Evolutionary conservation across 2,888 invertebrate species (phyloP).

Genomic region (Cephus sareptanus): DNA sequence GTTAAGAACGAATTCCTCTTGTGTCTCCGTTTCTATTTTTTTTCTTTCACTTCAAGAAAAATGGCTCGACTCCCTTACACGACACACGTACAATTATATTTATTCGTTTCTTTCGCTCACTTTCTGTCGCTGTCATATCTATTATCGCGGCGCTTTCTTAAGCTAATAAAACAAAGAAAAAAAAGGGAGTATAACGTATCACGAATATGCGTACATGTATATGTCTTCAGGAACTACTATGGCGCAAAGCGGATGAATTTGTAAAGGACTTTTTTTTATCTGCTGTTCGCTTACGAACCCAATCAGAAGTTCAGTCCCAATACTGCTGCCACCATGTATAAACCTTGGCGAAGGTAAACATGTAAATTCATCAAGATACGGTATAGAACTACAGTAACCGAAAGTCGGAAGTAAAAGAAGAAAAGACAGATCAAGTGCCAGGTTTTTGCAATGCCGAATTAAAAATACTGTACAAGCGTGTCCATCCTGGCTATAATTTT

Average conservation of each 20-base stretch:
- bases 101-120: constrained; percentile 26
- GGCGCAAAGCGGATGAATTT: neutral
- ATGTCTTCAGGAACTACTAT: neutral
- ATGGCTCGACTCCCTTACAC: constrained; percentile 2
- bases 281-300: neutral
- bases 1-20: neutral
- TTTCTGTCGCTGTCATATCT: constrained; percentile 2
- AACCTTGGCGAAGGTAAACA: neutral
- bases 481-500: constrained; percentile 49
- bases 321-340: neutral
- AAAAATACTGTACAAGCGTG: constrained; percentile 59
- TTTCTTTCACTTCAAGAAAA: constrained; percentile 8
- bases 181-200: neutral
- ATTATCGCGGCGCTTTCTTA: neutral
- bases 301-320: too few relatives aligned
- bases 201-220: neutral
- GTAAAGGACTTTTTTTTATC: neutral
- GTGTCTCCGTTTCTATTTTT: constrained; percentile 14
- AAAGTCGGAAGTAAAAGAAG: neutral
- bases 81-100: constrained; percentile 7
- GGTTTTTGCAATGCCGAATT: constrained; percentile 43
- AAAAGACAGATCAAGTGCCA: constrained; percentile 38
- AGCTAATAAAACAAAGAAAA: neutral
- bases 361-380: neutral
- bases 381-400: neutral